Percentiles rank a stretch among this genome's conserved stretches.
Conservation (phyloP, 2,888 invertebrate genomes). For the Palloptera scutellata region DNA sequence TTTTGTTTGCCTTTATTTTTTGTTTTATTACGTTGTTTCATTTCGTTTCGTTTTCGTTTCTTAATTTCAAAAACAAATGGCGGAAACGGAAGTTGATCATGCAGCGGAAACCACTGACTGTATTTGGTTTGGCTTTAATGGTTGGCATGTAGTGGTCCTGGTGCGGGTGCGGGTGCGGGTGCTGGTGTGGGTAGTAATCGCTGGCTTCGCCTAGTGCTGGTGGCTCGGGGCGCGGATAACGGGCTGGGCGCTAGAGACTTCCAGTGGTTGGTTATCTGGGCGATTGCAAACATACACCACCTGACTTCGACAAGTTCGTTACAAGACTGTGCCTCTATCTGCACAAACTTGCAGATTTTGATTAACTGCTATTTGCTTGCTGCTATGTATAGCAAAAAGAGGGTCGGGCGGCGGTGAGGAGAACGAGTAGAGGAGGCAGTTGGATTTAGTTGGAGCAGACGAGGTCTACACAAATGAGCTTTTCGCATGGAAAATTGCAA, state of each 20-base stretch:
- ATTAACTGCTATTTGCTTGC: slow-evolving; percentile 28
- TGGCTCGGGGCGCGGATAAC: too few species aligned
- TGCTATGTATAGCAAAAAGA: slow-evolving; percentile 12
- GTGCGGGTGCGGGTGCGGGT: too few species aligned
- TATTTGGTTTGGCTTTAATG: background rate
- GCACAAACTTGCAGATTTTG: slow-evolving; percentile 22
- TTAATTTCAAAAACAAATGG: slow-evolving; percentile 33
- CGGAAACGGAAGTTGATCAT: slow-evolving; percentile 36
- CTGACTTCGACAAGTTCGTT: slow-evolving; percentile 33
- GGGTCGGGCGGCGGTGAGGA: slow-evolving; percentile 17
- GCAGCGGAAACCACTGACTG: slow-evolving; percentile 31
- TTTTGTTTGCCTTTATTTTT: too few species aligned
- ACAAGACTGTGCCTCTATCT: slow-evolving; percentile 8
- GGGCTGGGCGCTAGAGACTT: background rate
- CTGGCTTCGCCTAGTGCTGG: too few species aligned
- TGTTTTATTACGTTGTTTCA: too few species aligned
- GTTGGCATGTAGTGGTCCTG: too few species aligned
- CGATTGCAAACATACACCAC: slow-evolving; percentile 29
- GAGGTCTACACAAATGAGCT: slow-evolving; percentile 27
- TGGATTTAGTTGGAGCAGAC: background rate
- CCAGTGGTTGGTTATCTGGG: too few species aligned
- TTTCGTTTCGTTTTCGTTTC: too few species aligned
- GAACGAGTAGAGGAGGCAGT: slow-evolving; percentile 6
- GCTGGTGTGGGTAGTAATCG: too few species aligned
- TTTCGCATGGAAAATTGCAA: slow-evolving; percentile 30